These are phyloP conservation scores for Drosophila lacteicornis DNA, from an alignment of 1,140 invertebrate species.

Conservation along the genomic window DNA sequence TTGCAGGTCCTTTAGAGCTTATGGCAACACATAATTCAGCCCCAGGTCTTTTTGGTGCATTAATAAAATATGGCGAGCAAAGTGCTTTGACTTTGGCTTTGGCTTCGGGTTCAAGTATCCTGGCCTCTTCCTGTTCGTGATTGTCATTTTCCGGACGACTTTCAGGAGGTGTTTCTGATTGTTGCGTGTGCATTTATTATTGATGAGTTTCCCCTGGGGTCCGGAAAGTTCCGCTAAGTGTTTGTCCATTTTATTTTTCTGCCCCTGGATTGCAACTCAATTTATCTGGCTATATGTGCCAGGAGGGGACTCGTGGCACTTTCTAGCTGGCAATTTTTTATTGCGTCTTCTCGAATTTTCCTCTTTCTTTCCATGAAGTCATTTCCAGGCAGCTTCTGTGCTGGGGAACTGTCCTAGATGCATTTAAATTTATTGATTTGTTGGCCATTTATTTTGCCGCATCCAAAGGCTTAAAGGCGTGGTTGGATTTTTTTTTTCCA, in stretches of 20 bases:
- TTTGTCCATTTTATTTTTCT: slow-evolving; percentile 17
- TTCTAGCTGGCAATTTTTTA: slow-evolving; percentile 28
- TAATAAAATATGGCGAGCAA: slow-evolving; percentile 67
- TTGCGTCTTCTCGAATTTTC: background rate
- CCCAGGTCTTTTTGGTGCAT: slow-evolving; percentile 42
- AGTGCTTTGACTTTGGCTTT: slow-evolving; percentile 15
- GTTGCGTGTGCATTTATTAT: slow-evolving; percentile 46
- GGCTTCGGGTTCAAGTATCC: slow-evolving; percentile 6
- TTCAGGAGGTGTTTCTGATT: slow-evolving; percentile 38
- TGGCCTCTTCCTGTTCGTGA: slow-evolving; percentile 9
- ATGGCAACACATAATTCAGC: slow-evolving; percentile 53
- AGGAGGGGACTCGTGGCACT: slow-evolving; percentile 12
- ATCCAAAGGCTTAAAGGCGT: slow-evolving; percentile 18
- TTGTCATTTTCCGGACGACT: slow-evolving; percentile 18
- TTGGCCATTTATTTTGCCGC: background rate
- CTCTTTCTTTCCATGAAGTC: slow-evolving; percentile 13
- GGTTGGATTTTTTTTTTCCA: background rate
- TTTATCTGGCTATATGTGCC: slow-evolving; percentile 10
- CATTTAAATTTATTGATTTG: slow-evolving; percentile 68
- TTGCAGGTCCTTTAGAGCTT: slow-evolving; percentile 9
- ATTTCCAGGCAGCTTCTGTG: slow-evolving; percentile 19
- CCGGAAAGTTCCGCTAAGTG: slow-evolving; percentile 6
- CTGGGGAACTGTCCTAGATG: slow-evolving; percentile 22
- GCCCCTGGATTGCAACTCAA: slow-evolving; percentile 18
- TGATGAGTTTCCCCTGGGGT: slow-evolving; percentile 14